Evolutionary conservation across 2,888 invertebrate genomes (phyloP), one percentile per base, ranked within the genome.

Genomic region (Eubasilissa splendida): DNA sequence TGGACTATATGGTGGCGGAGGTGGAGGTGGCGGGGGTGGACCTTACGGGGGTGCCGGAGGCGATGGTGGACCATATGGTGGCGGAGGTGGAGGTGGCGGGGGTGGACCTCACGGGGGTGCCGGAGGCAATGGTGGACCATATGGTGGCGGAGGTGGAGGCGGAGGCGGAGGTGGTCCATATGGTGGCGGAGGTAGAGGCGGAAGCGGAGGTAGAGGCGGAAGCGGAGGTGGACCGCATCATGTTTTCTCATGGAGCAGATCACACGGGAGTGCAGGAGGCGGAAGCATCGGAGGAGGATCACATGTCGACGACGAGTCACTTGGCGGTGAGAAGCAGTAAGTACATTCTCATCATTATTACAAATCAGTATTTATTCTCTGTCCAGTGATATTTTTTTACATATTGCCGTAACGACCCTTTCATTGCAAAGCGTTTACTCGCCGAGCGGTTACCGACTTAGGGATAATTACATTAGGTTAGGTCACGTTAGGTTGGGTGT

Each of bases 81-180:
- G 83, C 4, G 84, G 85, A 50, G 50, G 14, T 12, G 73, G 65
- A 10, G 85, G 85, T 31, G 84, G 84, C 7, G 84, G 85, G 75
- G 85, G 85, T 76, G 85, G 82, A 12, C 81, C 84, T 10, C 76
- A n/a, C 82, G 84, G 53, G 85, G 86, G 56, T 11, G 84, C 84
- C 14, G 60, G 74, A 54, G 85, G 86, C 10, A 84, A 85, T 22
- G 83, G 84, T n/a, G 84, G 82, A 52, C 76, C 70, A 59, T 80
- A 82, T n/a, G 80, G 76, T 54, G 83, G 82, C n/a, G 75, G 80
- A 1, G 84, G 83, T n/a, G 84, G 84, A 54, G 84, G 84, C 53
- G 82, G 82, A 9, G 80, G 85, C n/a, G 79, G 84, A 86, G 86
- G 81, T 4, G 22, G 22, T 10, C 42, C 59, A 59, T 33, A 82